A percentile compares a stretch with the other conserved stretches of the same genome.
Evolutionary conservation across 2,797 vertebrate species (phyloP).

Genomic region (Muscicapa comitata): DNA sequence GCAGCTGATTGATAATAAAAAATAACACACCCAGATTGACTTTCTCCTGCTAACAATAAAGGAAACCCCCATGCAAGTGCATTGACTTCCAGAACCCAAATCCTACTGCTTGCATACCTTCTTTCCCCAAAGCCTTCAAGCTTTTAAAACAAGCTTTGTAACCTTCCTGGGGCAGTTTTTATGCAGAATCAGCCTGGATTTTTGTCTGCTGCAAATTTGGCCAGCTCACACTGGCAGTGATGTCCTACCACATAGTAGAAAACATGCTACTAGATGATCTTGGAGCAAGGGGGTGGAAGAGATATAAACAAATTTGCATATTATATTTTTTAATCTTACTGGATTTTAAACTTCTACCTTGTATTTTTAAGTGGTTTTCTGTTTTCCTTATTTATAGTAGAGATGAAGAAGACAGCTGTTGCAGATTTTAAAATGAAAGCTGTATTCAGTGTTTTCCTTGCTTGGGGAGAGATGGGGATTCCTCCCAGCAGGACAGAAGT

Average conservation of each 20-base stretch:
- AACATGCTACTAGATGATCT: neutral
- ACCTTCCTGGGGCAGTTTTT: neutral
- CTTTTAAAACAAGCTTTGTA: neutral
- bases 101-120: neutral
- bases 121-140: neutral
- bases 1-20: neutral
- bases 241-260: neutral
- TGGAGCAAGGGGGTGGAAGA: neutral
- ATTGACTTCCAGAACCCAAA: neutral
- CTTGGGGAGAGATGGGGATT: neutral
- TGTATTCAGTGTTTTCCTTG: neutral
- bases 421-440: neutral
- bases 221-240: neutral
- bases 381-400: neutral
- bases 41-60: neutral
- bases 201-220: neutral
- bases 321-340: neutral
- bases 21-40: neutral
- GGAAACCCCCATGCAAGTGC: rapidly evolving
- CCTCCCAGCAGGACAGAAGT: neutral
- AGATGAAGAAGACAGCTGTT: neutral
- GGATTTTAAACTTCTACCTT: neutral
- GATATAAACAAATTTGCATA: neutral
- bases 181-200: neutral
- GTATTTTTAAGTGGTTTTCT: neutral